A percentile compares a stretch with the other conserved stretches of the same genome.
These are phyloP conservation scores for Heliconius eleuchia DNA, from an alignment of 1,140 invertebrate genomes.

Conservation along the genomic window DNA sequence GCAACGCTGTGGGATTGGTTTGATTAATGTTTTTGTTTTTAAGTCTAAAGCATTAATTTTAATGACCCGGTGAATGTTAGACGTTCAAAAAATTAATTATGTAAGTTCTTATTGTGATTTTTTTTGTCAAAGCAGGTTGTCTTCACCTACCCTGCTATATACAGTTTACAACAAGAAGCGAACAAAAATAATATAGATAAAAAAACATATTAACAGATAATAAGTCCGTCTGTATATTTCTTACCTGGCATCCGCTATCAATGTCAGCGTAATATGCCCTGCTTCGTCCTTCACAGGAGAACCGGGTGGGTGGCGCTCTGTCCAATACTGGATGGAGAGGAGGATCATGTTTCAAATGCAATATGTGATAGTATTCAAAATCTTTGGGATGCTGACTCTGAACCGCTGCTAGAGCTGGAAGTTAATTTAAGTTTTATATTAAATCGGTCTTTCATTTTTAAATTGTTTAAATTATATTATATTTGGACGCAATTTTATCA, in stretches of 20 bases:
- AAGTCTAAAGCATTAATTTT: too few species aligned
- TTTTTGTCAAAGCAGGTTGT: too few species aligned
- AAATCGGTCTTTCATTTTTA: neutral
- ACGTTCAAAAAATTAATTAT: too few species aligned
- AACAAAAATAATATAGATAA: too few species aligned
- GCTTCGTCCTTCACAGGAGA: slow-evolving; percentile 70
- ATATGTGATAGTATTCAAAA: slow-evolving; percentile 76
- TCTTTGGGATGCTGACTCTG: slow-evolving; percentile 70
- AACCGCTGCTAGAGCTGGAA: slow-evolving; percentile 47
- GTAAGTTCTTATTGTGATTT: too few species aligned
- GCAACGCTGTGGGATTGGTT: too few species aligned
- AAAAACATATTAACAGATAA: too few species aligned
- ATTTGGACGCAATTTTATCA: neutral
- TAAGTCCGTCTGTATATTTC: neutral
- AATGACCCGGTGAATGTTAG: too few species aligned
- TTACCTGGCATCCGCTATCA: slow-evolving; percentile 80
- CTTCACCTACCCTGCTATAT: too few species aligned
- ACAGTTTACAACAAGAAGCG: too few species aligned
- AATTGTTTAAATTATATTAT: neutral
- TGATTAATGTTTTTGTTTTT: too few species aligned
- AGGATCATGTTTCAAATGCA: slow-evolving; percentile 82
- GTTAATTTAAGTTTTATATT: neutral
- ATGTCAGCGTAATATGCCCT: slow-evolving; percentile 82
- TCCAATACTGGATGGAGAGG: slow-evolving; percentile 80
- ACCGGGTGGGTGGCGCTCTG: slow-evolving; percentile 73